Evolutionary conservation across 2,797 vertebrate genomes (phyloP), one percentile per base, ranked within the genome.

Genomic region (Melanotaenia maccullochi): DNA sequence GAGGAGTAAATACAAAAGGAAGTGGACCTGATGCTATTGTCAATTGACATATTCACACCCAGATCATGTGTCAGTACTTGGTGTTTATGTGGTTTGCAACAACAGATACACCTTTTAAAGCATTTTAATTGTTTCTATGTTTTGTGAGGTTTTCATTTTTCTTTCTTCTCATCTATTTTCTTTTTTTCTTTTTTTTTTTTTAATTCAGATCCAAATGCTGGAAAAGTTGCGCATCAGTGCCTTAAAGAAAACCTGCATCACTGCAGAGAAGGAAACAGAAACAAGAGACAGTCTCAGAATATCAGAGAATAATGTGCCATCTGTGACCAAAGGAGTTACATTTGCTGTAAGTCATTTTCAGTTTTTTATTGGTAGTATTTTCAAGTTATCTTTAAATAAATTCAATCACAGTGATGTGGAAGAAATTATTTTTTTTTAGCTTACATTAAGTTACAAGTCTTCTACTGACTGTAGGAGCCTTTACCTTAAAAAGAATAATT

Each of bases 141-240:
- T 38, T 38, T 38, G 9, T 40, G 5, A 40, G 14, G 13, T 40
- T 40, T 14, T 40, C 13, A 4, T 40, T 40, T 8, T 16, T 35
- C 13, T 16, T 14, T 1, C 14, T 40, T 40, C 14, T 8, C 0
- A 40, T 40, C 9, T 32, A 6, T 22, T 59, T 12, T 12, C 3
- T 35, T 7, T 5, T 1, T 9, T 22, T n/a, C n/a, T n/a, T 35
- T 12, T 9, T 7, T 20, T 4, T 30, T 6, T 49, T 65, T 52
- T 16, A 1, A 20, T 78, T 7, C 8, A 93, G 91, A 91, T 98
- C 14, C 94, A 44, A 61, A 91, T 94, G 47, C 92, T 98, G 94
- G 98, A 97, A 83, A 95, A 93, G 74, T 96, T 97, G 65, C 97
- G 97, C 16, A 72, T 99, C 14, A 94, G 93, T 38, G 85, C 94